Evolutionary conservation across 1,140 invertebrate species (phyloP), one percentile per base, ranked within the genome.

Genomic region (Eupristina koningsbergeri): DNA sequence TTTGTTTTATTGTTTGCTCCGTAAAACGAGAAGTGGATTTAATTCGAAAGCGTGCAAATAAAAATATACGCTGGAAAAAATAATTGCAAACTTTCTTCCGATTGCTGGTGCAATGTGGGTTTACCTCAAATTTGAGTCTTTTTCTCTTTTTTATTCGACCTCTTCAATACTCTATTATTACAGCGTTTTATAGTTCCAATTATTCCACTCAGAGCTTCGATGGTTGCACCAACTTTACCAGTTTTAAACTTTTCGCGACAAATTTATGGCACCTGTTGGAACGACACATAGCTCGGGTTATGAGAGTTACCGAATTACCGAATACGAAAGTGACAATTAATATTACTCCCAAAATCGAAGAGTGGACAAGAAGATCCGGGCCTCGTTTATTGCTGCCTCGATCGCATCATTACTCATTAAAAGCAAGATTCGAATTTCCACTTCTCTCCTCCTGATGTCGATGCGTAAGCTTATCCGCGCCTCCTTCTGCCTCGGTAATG

Each of bases 61-160:
- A 67, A 36, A 58, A 58, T 58, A 58, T 26, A 26, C 53, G 53
- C 22, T 58, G 22, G 22, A 67, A 67, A 36, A 67, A 67, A 67
- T 36, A 67, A 67, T 67, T 67, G 64, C 64, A 34, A 19, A 67
- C 64, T 67, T 67, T 67, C 64, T 36, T 67, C 17, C 3, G 64
- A 58, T 58, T 26, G 53, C 22, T 9, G 53, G 6, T 26, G 47
- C 6, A 45, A n/a, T 45, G 5, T 11, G 41, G 11, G 11, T 11
- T 45, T 45, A 45, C 41, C 41, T 5, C 11, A 50, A 8, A 50
- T 17, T 50, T 50, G 9, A 50, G 2, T 50, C 8, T 15, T 8
- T 15, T 2, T 50, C n/a, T n/a, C n/a, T 13, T 58, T 58, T 58
- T 22, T 26, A 58, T 26, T 17, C 11, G 2, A 17, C 50, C 5